Percentiles rank a stretch among this genome's conserved stretches.
Conservation (phyloP, 1,140 invertebrate species). For the Microplitis mediator region DNA sequence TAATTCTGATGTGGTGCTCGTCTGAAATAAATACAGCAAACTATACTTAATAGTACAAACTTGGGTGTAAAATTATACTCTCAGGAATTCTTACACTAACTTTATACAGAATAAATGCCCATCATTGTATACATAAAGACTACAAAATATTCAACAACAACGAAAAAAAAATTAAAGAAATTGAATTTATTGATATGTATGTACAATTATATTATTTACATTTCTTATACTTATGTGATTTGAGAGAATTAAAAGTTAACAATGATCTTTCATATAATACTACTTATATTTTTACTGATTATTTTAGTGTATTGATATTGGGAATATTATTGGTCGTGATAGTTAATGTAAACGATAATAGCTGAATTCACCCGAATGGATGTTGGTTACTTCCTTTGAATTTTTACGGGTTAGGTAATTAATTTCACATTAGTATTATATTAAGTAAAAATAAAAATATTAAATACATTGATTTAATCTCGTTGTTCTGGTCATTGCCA, state of each 20-base stretch:
- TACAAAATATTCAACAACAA: not conserved
- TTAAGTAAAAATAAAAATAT: constrained; percentile 48
- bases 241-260: constrained; percentile 41
- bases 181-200: constrained; percentile 60
- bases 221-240: constrained; percentile 27
- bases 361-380: constrained; percentile 12
- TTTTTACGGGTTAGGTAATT: constrained; percentile 17
- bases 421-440: constrained; percentile 37
- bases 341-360: constrained; percentile 44
- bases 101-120: too few relatives aligned
- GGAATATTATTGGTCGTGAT: constrained; percentile 45
- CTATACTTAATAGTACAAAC: too few relatives aligned
- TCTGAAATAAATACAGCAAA: too few relatives aligned
- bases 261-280: constrained; percentile 51
- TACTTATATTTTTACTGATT: constrained; percentile 45
- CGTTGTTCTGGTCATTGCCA: constrained; percentile 45
- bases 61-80: not conserved
- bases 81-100: not conserved
- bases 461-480: constrained; percentile 39
- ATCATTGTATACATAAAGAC: too few relatives aligned
- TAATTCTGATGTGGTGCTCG: too few relatives aligned
- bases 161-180: constrained; percentile 42
- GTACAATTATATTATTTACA: constrained; percentile 60
- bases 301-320: constrained; percentile 39
- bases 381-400: not conserved